Base-by-base conservation (phyloP, 2,888 invertebrate genomes). In the Drosophila longiperda region DNA sequence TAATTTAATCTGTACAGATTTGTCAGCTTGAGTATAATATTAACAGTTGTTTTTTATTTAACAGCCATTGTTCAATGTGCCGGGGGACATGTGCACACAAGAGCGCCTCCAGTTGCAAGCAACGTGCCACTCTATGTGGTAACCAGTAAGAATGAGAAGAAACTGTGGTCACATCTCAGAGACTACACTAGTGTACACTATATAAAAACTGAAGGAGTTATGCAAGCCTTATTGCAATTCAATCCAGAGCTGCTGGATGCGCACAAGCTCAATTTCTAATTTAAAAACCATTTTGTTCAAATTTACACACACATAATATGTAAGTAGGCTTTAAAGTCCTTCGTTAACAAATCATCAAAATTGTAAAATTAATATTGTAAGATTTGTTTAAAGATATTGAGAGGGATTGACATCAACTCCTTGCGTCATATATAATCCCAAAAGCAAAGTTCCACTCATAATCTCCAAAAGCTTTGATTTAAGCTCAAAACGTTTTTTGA, bases 31-130 rank as follows among this genome's bases (percentile, higher is more conserved):
- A 50, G 32, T 7, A 23, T 2, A 6, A 15, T 36, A n/a, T 66
- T 15, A 60, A 29, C 12, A 33, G 1, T 11, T 20, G 0, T 29
- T 3, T 33, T 29, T n/a, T n/a, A 11, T 63, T 48, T 20, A 32
- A 9, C 29, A 87, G 84, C 57, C 2, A 87, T 89, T 1, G 74
- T 84, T 48, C 32, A 74, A 63, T 45, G 81, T 17, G 86, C 90
- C 5, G 89, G 87, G 2, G 85, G 89, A 1, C 66, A 11, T 9
- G 74, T 83, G 0, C 53, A 54, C 32, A 26, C 2, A 7, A 74
- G 54, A 17, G 40, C 70, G 1, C 73, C 83, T 6, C 12, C 65
- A 3, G 40, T 64, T 5, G 26, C 59, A 7, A 53, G 36, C 26
- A 68, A 33, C 1, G 12, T n/a, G 2, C 50, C 50, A 0, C 48